Base-by-base conservation (phyloP, 2,888 invertebrate genomes). In the Pocota personata region DNA sequence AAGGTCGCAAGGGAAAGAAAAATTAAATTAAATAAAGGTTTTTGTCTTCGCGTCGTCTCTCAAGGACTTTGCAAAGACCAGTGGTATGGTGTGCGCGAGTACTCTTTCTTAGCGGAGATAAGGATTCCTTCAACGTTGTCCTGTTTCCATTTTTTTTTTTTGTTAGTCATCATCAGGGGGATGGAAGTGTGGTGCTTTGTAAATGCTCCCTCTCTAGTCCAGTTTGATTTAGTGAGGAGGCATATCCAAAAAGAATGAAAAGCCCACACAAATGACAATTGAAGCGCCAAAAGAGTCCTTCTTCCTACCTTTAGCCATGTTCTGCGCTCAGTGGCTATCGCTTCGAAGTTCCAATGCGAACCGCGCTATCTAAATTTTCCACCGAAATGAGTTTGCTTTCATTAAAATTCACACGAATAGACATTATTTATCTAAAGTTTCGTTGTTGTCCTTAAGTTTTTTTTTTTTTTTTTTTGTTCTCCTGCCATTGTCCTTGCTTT, bases 1-100 rank as follows among this genome's bases (percentile, higher is more conserved):
- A 60, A 19, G 50, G 32, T 72, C 50, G 58, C 66, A 35, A 37
- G 79, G 50, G 82, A 76, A 82, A 72, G 88, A 89, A 89, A 90
- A 90, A 90, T 90, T 89, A 90, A 89, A 90, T 90, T 89, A 90
- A 90, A 90, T 90, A 90, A 90, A 90, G 90, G 89, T 89, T 89
- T 89, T 88, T 88, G 89, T 90, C 83, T 69, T 89, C 78, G 79
- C 76, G 46, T 72, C 71, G 55, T 71, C 69, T 71, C 60, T 82
- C 76, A 86, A 82, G 76, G 86, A 86, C 86, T 67, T 76, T 46
- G 52, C 64, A 43, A 27, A 60, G 46, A 52, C 37, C 72, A 58
- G 27, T 35, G 37, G 57, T 57, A 57, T 62, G 60, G 35, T 50
- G 43, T 40, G 37, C 58, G 40, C 40, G 67, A 67, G 48, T 80